Conservation (phyloP, 2,113 vertebrate species). For the Lethenteron camtschaticum region DNA sequence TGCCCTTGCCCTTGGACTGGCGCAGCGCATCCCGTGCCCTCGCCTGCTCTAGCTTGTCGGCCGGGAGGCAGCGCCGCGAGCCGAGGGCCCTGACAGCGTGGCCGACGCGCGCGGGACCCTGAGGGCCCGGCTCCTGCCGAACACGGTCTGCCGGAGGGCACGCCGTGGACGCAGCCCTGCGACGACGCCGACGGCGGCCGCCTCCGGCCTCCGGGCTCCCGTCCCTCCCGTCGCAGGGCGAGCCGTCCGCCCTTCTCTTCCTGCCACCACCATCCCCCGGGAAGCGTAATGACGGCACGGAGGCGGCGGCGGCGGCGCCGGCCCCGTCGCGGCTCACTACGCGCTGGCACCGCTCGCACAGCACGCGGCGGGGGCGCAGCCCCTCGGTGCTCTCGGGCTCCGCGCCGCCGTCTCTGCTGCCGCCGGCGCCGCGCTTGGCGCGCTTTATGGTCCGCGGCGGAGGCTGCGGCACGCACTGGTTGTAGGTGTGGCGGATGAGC, state of each 20-base stretch:
- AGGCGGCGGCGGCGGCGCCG: too few relatives aligned
- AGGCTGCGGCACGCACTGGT: conserved; percentile 96
- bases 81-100: too few relatives aligned
- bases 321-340: background rate
- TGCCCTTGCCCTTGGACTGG: conserved; percentile 56
- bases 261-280: too few relatives aligned
- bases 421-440: conserved; percentile 53
- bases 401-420: background rate
- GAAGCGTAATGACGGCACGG: too few relatives aligned
- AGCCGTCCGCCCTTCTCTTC: too few relatives aligned
- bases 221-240: too few relatives aligned
- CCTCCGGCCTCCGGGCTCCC: too few relatives aligned
- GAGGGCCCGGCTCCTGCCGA: too few relatives aligned
- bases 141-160: too few relatives aligned
- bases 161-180: too few relatives aligned
- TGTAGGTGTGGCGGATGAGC: conserved; percentile 98
- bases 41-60: conserved; percentile 56
- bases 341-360: conserved; percentile 74
- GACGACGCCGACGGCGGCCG: too few relatives aligned
- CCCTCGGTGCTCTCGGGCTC: background rate
- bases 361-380: conserved; percentile 64
- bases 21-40: conserved; percentile 64
- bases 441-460: conserved; percentile 82
- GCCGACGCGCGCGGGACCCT: too few relatives aligned
- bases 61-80: conserved; percentile 24